Percentiles rank a stretch among this genome's conserved stretches.
Conservation (phyloP, 2,888 invertebrate genomes). For the Agrochola litura region DNA sequence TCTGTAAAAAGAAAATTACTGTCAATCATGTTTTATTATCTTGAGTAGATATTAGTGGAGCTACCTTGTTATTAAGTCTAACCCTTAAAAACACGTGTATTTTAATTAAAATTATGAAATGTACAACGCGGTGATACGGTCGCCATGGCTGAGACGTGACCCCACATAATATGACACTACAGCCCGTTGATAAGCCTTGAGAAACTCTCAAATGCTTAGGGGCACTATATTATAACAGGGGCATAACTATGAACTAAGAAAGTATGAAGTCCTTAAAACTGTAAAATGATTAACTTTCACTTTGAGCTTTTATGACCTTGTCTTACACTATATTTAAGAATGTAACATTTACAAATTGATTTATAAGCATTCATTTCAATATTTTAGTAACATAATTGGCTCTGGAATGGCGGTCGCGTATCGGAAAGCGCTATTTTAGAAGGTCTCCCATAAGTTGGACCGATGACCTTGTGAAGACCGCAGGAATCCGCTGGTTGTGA, state of each 20-base stretch:
- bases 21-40: neutral
- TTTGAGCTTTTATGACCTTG: no score
- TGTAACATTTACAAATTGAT: no score
- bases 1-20: no score
- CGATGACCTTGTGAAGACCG: no score
- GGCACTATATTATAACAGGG: neutral
- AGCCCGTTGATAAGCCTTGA: conserved; percentile 52
- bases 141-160: conserved; percentile 55
- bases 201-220: conserved; percentile 32
- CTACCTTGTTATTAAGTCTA: conserved; percentile 3
- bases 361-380: no score
- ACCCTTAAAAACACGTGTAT: conserved; percentile 22
- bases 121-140: conserved; percentile 25
- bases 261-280: neutral
- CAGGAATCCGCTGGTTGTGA: no score
- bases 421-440: no score
- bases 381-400: no score
- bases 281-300: no score
- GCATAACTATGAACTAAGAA: neutral
- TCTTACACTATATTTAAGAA: no score
- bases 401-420: no score
- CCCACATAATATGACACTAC: conserved; percentile 54
- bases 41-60: neutral
- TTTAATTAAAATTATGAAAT: conserved; percentile 55
- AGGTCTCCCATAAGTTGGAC: no score